Conservation (phyloP, 2,113 vertebrate genomes). For the Centropus unirufus region DNA sequence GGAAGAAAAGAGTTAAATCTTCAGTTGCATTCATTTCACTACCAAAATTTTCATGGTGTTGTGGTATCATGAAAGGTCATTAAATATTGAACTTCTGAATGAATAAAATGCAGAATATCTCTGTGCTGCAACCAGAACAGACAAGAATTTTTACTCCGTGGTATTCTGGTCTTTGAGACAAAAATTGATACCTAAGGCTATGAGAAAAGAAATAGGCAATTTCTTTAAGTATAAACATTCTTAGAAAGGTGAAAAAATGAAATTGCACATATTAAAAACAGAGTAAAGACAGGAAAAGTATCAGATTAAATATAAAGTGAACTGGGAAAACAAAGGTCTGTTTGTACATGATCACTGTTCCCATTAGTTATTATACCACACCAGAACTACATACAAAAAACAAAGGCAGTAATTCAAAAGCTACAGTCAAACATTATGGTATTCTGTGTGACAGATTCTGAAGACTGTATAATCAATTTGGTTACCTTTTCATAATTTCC, state of each 20-base stretch:
- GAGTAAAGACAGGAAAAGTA: neutral
- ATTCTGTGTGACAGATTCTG: neutral
- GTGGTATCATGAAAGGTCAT: neutral
- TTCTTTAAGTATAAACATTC: neutral
- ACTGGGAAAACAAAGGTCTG: neutral
- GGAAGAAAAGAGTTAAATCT: neutral
- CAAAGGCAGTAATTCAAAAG: neutral
- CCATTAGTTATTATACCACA: slow-evolving; percentile 2
- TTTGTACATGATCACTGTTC: neutral
- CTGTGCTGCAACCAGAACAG: neutral
- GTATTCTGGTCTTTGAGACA: neutral
- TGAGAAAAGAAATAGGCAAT: slow-evolving; percentile 4
- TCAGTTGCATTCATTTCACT: rapidly evolving
- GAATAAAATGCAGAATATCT: neutral
- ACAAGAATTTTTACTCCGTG: neutral
- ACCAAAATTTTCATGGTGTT: neutral
- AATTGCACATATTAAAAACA: neutral
- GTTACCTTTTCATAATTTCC: neutral
- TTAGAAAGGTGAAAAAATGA: neutral
- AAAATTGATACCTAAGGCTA: neutral
- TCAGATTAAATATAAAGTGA: slow-evolving; percentile 4
- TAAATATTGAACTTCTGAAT: neutral
- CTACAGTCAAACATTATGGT: neutral
- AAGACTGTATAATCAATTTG: neutral
- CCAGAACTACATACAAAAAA: neutral